Base-by-base conservation (phyloP, 1,140 invertebrate genomes). In the Berghia stephanieae region DNA sequence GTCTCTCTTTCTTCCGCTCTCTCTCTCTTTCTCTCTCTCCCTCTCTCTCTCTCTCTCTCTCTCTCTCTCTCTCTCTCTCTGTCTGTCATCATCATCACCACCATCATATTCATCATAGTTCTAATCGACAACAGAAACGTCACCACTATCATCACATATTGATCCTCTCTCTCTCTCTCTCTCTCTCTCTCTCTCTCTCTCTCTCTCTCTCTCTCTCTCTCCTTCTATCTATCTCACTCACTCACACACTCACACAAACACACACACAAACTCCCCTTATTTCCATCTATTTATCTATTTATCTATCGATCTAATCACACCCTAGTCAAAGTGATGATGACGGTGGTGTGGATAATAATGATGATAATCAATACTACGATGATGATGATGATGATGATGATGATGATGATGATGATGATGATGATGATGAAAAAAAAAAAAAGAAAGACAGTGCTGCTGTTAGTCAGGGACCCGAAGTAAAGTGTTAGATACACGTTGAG, bases 401-500 rank as follows among this genome's bases (percentile, higher is more conserved):
- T n/a, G n/a, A n/a, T n/a, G n/a, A n/a, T n/a, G n/a, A n/a, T n/a
- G n/a, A n/a, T n/a, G n/a, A n/a, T n/a, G n/a, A n/a, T n/a, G n/a
- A n/a, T n/a, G n/a, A n/a, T n/a, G n/a, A n/a, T n/a, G n/a, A n/a
- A n/a, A n/a, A n/a, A n/a, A n/a, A n/a, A n/a, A n/a, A n/a, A n/a
- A n/a, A n/a, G n/a, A n/a, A n/a, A n/a, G n/a, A n/a, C n/a, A n/a
- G n/a, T n/a, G n/a, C n/a, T n/a, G n/a, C n/a, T n/a, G n/a, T n/a
- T n/a, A n/a, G n/a, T n/a, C n/a, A n/a, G 97, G 82, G 98, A 98
- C 92, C 92, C 99, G 81, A 99, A 98, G 90, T 31, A 8, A 10
- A 63, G 57, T 31, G 18, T 63, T 8, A 63, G 18, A 16, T 63
- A 16, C 27, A 24, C 57, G 10, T 31, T 31, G n/a, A n/a, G n/a